phyloP scores from a whole-genome alignment of 2,888 invertebrate species.

The Campoplex nolae region DNA sequence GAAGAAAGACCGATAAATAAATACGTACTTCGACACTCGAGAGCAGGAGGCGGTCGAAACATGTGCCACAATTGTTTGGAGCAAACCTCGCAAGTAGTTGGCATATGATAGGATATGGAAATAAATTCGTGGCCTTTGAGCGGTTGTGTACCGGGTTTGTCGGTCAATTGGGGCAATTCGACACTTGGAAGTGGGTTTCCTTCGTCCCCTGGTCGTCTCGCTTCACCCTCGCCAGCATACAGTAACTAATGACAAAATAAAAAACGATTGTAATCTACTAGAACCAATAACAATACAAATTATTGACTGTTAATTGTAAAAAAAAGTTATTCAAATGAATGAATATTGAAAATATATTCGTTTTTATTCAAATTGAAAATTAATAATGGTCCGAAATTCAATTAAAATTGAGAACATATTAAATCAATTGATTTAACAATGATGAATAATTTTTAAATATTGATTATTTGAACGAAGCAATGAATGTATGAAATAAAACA shows the following conservation, averaged over 20 bases:
- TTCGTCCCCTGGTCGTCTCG: slow-evolving; percentile 91
- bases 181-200: slow-evolving; percentile 85
- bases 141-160: slow-evolving; percentile 88
- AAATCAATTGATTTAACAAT: no score
- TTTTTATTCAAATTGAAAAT: no score
- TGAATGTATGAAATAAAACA: no score
- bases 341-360: no score
- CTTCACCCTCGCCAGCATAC: slow-evolving; percentile 98
- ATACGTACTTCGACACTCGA: slow-evolving; percentile 96
- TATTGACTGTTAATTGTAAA: not conserved
- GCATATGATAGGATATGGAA: slow-evolving; percentile 98
- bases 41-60: slow-evolving; percentile 98
- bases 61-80: slow-evolving; percentile 98
- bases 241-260: slow-evolving; percentile 88
- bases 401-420: no score
- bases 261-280: not conserved
- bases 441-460: no score
- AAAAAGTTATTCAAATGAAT: no score
- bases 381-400: no score
- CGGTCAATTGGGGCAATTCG: slow-evolving; percentile 86
- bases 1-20: not conserved
- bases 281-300: not conserved
- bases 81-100: slow-evolving; percentile 99
- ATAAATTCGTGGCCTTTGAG: slow-evolving; percentile 98
- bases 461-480: no score